Evolutionary conservation across 2,888 invertebrate genomes (phyloP).

Genomic region (Archips crataeganus): DNA sequence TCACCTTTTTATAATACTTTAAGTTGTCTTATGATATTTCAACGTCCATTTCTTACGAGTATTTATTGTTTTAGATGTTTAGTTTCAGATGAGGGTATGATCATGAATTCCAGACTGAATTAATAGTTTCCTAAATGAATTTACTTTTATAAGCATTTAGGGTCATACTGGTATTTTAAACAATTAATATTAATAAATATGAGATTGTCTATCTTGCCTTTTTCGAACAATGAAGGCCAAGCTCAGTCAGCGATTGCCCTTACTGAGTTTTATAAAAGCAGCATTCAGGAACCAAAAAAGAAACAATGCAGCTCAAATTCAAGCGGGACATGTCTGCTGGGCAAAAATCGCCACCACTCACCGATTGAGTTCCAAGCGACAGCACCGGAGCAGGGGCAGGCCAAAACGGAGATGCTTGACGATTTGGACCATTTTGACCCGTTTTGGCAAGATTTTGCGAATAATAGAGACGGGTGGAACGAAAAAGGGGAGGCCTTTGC

Average conservation of each 20-base stretch:
- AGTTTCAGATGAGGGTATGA: conserved; percentile 25
- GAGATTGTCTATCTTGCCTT: conserved; percentile 18
- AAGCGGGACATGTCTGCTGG: too few species aligned
- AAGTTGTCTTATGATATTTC: conserved; percentile 57
- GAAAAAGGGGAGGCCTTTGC: too few species aligned
- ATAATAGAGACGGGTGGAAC: too few species aligned
- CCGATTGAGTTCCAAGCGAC: too few species aligned
- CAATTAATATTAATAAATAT: neutral
- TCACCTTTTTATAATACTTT: conserved; percentile 62
- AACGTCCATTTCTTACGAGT: conserved; percentile 61
- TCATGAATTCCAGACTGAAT: conserved; percentile 33
- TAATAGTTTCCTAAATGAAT: conserved; percentile 20
- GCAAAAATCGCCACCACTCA: too few species aligned
- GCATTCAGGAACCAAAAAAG: neutral
- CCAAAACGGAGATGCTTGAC: too few species aligned
- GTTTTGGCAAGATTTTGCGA: too few species aligned
- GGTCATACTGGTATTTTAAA: conserved; percentile 6
- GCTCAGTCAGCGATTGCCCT: neutral
- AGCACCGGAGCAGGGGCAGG: too few species aligned
- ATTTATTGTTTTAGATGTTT: conserved; percentile 48
- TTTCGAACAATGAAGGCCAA: neutral
- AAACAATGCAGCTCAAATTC: too few species aligned
- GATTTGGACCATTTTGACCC: too few species aligned
- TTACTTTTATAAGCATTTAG: conserved; percentile 1
- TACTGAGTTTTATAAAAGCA: too few species aligned